Conservation (phyloP, 2,113 vertebrate species). For the Motacilla tschutschensis region DNA sequence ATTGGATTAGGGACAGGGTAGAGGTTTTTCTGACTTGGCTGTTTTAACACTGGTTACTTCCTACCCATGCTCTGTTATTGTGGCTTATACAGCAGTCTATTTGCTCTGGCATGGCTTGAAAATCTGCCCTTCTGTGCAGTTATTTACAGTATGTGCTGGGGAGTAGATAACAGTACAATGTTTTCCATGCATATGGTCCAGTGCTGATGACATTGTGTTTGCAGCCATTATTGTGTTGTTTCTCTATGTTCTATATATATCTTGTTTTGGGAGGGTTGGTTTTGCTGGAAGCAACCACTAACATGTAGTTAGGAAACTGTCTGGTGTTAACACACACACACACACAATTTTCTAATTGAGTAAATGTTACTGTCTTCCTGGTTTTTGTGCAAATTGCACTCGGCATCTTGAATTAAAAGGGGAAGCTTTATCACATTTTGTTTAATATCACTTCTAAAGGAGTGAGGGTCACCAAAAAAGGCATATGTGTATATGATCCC, state of each 20-base stretch:
- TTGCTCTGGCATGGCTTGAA: not conserved
- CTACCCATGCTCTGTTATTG: not conserved
- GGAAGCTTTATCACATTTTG: not conserved
- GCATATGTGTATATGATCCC: fast-evolving
- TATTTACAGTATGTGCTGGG: not conserved
- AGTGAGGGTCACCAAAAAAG: not conserved
- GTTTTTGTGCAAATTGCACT: not conserved
- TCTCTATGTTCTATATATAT: not conserved
- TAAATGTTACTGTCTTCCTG: not conserved
- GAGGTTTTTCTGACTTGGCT: not conserved
- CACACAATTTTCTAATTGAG: not conserved
- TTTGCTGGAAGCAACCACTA: not conserved
- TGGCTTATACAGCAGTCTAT: not conserved
- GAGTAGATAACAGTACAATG: not conserved
- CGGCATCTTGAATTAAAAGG: not conserved
- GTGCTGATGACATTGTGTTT: not conserved
- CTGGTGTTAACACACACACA: not conserved
- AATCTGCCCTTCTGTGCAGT: not conserved
- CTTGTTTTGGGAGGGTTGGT: not conserved
- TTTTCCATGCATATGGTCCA: not conserved
- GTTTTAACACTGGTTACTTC: not conserved
- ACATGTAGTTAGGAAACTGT: not conserved
- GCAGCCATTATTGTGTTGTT: not conserved
- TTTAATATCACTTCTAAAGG: not conserved
- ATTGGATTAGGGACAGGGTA: not conserved